Evolutionary conservation across 2,113 vertebrate species (phyloP).

Genomic region (Triplophysa tibetana): DNA sequence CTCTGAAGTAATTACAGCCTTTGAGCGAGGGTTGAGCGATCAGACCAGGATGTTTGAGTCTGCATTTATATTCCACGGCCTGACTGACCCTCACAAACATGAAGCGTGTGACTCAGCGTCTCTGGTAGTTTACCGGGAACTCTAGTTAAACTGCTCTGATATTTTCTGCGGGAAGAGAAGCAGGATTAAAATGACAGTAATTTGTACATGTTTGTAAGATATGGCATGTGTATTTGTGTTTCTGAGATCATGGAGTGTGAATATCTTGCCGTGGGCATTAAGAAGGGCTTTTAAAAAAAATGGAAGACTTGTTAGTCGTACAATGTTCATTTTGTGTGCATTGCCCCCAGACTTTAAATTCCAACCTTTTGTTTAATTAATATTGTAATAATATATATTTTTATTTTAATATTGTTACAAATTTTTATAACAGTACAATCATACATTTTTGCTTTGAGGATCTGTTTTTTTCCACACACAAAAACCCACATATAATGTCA

Average conservation of each 20-base stretch:
- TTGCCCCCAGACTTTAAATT: no score
- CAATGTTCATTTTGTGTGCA: no score
- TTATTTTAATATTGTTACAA: no score
- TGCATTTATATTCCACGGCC: conserved; percentile 28
- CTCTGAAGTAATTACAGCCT: conserved; percentile 49
- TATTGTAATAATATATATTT: no score
- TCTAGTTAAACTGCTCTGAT: not conserved
- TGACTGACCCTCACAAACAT: conserved; percentile 22
- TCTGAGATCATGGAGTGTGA: not conserved
- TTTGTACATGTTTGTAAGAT: not conserved
- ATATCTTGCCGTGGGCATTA: not conserved
- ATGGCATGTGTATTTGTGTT: conserved; percentile 9
- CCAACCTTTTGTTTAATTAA: no score
- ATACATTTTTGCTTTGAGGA: no score
- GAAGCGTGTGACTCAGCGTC: conserved; percentile 7
- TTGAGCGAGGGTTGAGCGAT: conserved; percentile 34
- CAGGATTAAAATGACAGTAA: conserved; percentile 8
- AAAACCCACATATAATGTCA: no score
- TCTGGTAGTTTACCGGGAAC: not conserved
- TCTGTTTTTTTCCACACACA: no score
- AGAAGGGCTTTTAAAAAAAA: no score
- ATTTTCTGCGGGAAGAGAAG: conserved; percentile 19
- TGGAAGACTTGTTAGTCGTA: no score
- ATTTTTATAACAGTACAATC: no score
- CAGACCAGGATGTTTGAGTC: conserved; percentile 26